Percentiles rank a stretch among this genome's conserved stretches.
phyloP scores from a whole-genome alignment of 64 coral and sea anemone genomes.

The Montipora cactus region DNA sequence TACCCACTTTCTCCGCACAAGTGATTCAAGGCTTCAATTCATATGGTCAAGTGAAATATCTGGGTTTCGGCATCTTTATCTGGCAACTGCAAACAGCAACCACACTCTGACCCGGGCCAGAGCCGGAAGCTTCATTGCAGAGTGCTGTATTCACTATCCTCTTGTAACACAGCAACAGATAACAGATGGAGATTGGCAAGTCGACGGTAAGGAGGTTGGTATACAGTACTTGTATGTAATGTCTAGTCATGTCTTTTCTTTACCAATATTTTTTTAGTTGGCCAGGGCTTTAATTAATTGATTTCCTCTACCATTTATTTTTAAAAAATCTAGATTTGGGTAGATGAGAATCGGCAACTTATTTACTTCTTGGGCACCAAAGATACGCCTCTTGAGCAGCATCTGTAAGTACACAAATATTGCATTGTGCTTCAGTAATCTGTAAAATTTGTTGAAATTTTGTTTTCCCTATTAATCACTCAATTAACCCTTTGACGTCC shows the following conservation, averaged over 20 bases:
- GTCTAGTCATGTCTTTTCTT: background rate
- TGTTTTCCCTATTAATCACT: too few relatives aligned
- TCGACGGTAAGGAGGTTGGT: slow-evolving; percentile 85
- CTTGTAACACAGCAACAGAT: slow-evolving; percentile 88
- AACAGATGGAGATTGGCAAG: slow-evolving; percentile 95
- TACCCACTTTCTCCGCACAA: slow-evolving; percentile 78
- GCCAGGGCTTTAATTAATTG: background rate
- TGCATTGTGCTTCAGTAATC: too few relatives aligned
- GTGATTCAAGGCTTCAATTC: slow-evolving; percentile 68
- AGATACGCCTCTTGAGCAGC: slow-evolving; percentile 92
- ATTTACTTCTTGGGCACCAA: slow-evolving; percentile 98
- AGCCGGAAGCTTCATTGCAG: slow-evolving; percentile 59
- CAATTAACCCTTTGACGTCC: too few relatives aligned
- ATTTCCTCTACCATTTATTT: background rate
- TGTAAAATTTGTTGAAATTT: too few relatives aligned
- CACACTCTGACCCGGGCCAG: slow-evolving; percentile 70
- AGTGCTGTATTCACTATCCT: slow-evolving; percentile 87
- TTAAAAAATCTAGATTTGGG: slow-evolving; percentile 79
- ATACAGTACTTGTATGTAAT: background rate
- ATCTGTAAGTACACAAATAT: slow-evolving; percentile 79
- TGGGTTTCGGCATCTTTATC: slow-evolving; percentile 94
- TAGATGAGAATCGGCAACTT: slow-evolving; percentile 86
- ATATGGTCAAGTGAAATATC: slow-evolving; percentile 98
- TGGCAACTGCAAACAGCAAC: slow-evolving; percentile 75
- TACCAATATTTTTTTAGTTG: background rate